These are phyloP conservation scores for Calameuta idolon DNA, from an alignment of 2,888 invertebrate species.

Conservation along the genomic window DNA sequence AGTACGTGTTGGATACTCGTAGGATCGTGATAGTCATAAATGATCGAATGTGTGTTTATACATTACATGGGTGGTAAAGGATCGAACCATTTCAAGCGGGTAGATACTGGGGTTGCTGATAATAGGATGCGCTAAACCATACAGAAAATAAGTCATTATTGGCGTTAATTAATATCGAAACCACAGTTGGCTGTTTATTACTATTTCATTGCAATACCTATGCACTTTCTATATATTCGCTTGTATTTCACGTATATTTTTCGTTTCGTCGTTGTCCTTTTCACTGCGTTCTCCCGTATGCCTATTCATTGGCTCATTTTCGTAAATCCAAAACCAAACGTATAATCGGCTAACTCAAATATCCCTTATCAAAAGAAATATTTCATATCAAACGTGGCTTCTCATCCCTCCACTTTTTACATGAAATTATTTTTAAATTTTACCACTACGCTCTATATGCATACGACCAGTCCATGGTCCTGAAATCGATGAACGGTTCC, in stretches of 20 bases:
- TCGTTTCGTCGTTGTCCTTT: neutral
- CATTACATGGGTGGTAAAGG: neutral
- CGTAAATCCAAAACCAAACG: neutral
- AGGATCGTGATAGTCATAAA: neutral
- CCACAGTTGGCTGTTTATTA: constrained; percentile 38
- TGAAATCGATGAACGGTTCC: neutral
- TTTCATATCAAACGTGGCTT: neutral
- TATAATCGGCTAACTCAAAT: neutral
- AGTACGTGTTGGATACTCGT: neutral
- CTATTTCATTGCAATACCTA: constrained; percentile 34
- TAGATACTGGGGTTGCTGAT: constrained; percentile 14
- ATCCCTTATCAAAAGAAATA: neutral
- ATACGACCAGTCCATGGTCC: neutral
- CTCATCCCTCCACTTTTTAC: neutral
- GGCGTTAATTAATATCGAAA: constrained; percentile 51
- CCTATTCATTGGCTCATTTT: neutral
- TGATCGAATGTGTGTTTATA: neutral
- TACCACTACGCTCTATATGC: neutral
- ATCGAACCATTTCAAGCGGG: neutral
- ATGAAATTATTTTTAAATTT: neutral
- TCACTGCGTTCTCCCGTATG: neutral
- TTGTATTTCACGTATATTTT: neutral
- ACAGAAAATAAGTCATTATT: constrained; percentile 54
- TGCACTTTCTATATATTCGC: neutral
- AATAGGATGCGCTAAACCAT: constrained; percentile 34